Conservation (phyloP, 2,888 invertebrate species). For the Scaptomyza cyrtandrae region DNA sequence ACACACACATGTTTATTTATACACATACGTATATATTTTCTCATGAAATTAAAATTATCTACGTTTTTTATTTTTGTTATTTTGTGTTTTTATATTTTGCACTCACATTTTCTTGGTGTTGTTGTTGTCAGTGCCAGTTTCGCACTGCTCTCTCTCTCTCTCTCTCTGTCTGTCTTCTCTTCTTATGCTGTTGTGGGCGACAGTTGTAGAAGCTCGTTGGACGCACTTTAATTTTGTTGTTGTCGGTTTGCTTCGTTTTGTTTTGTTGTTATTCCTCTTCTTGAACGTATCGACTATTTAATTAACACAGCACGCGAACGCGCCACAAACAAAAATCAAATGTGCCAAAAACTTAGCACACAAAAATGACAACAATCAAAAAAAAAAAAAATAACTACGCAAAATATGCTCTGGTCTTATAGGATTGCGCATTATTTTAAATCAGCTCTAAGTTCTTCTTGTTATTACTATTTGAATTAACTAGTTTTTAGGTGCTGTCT, state of each 20-base stretch:
- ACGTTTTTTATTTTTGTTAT: conserved; percentile 31
- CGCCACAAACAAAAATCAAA: conserved; percentile 33
- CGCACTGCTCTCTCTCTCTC: conserved; percentile 30
- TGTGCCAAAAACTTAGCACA: conserved; percentile 10
- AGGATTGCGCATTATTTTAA: conserved; percentile 26
- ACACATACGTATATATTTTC: conserved; percentile 21
- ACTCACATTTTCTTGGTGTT: conserved; percentile 61
- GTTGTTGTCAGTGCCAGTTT: conserved; percentile 40
- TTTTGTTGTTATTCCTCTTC: conserved; percentile 28
- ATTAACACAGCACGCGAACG: conserved; percentile 61
- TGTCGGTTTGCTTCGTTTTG: no score
- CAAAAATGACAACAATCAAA: conserved; percentile 16
- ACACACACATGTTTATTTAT: conserved; percentile 1
- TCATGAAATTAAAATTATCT: conserved; percentile 47
- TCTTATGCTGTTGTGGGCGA: conserved; percentile 51
- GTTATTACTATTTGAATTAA: conserved; percentile 7
- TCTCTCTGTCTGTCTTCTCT: conserved; percentile 4
- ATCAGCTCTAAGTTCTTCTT: conserved; percentile 18
- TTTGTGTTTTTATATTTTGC: conserved; percentile 48
- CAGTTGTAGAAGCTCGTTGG: conserved; percentile 55
- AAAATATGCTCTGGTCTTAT: conserved; percentile 13
- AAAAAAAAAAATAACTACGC: conserved; percentile 8
- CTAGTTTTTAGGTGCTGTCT: conserved; percentile 17
- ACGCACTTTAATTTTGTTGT: conserved; percentile 29
- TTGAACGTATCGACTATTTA: conserved; percentile 54